Conservation (phyloP, 2,113 vertebrate genomes). For the Chlorodrepanis virens region DNA sequence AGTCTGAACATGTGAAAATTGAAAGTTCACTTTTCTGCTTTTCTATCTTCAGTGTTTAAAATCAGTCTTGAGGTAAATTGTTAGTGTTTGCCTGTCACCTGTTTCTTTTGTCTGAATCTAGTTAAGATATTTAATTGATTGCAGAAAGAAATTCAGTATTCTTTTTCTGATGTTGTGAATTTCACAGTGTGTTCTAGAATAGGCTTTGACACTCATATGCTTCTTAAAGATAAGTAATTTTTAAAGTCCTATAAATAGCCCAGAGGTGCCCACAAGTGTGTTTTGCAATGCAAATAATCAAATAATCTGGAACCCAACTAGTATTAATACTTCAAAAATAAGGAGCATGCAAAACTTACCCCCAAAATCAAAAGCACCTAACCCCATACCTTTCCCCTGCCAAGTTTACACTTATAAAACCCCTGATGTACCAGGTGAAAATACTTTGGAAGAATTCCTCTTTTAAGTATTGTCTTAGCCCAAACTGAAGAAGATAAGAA, state of each 20-base stretch:
- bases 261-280: neutral
- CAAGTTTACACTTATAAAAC: neutral
- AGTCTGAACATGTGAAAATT: neutral
- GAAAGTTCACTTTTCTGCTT: constrained; percentile 11
- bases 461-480: neutral
- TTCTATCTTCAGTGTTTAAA: neutral
- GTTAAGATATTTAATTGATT: neutral
- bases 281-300: neutral
- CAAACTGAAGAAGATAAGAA: neutral
- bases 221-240: neutral
- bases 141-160: neutral
- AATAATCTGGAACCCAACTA: neutral
- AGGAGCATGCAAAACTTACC: neutral
- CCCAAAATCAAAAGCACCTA: neutral
- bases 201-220: neutral
- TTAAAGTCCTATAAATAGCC: neutral
- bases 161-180: neutral
- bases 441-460: neutral
- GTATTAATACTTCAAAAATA: neutral
- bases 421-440: neutral
- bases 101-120: neutral
- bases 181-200: neutral
- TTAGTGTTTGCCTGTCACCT: neutral
- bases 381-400: neutral
- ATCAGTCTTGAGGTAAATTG: neutral